These are phyloP conservation scores for Heliothis peltigera DNA, from an alignment of 2,888 invertebrate genomes.

Conservation along the genomic window DNA sequence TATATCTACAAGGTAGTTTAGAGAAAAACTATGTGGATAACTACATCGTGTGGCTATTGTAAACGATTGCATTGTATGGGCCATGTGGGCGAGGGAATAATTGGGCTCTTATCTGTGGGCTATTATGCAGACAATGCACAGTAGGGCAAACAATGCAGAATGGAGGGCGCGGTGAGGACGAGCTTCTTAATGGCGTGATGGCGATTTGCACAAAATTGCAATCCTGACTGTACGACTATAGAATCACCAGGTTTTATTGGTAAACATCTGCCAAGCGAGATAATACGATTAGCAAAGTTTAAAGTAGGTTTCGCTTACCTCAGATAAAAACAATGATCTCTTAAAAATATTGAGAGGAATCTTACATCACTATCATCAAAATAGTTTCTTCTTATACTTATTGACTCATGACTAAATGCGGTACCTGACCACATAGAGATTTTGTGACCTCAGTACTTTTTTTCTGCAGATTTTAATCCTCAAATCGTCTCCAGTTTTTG, in stretches of 20 bases:
- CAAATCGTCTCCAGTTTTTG: too few relatives aligned
- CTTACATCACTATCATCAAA: not conserved
- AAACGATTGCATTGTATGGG: slow-evolving; percentile 40
- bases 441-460: not conserved
- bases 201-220: slow-evolving; percentile 40
- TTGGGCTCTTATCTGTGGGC: slow-evolving; percentile 50
- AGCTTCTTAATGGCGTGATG: slow-evolving; percentile 20
- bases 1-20: slow-evolving; percentile 37
- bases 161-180: slow-evolving; percentile 36
- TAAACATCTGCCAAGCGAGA: not conserved
- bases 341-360: not conserved
- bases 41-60: slow-evolving; percentile 37
- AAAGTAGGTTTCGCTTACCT: not conserved
- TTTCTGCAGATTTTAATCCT: not conserved
- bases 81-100: slow-evolving; percentile 53
- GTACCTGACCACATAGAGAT: not conserved
- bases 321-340: not conserved
- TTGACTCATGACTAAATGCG: not conserved
- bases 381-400: not conserved
- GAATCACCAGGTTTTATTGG: not conserved
- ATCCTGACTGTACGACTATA: not conserved
- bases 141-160: slow-evolving; percentile 46
- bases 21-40: slow-evolving; percentile 38
- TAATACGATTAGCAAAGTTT: not conserved
- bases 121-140: slow-evolving; percentile 51